These are phyloP conservation scores for Bombus vancouverensis DNA, from an alignment of 1,140 invertebrate species.

Conservation along the genomic window DNA sequence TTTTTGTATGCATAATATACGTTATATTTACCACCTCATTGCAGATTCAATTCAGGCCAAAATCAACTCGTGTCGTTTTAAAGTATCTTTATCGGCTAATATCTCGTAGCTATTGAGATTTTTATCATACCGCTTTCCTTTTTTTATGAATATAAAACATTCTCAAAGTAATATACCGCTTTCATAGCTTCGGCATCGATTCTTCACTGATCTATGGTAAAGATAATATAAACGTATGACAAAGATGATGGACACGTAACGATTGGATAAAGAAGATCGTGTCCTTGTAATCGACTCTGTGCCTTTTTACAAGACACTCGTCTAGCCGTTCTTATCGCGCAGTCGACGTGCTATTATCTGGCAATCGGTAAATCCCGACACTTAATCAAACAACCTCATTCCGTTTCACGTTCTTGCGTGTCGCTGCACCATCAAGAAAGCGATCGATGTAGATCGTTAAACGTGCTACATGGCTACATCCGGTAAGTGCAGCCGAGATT, in stretches of 20 bases:
- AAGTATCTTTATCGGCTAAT: not conserved
- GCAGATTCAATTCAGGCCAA: not conserved
- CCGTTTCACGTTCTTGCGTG: not conserved
- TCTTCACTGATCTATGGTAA: not conserved
- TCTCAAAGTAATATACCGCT: not conserved
- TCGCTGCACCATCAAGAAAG: not conserved
- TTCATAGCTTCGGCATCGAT: not conserved
- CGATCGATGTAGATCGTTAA: not conserved
- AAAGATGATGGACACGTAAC: not conserved
- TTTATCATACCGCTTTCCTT: not conserved
- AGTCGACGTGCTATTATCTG: not conserved
- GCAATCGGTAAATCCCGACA: not conserved
- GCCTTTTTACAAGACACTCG: not conserved
- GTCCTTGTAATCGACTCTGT: not conserved
- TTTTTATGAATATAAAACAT: not conserved
- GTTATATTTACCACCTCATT: too few species aligned
- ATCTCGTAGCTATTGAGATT: not conserved
- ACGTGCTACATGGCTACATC: not conserved
- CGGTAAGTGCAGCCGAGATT: not conserved
- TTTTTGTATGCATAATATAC: too few species aligned
- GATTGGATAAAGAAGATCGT: not conserved
- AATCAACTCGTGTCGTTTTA: not conserved
- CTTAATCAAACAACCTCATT: not conserved
- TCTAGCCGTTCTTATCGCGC: not conserved
- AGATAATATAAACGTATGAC: not conserved